Evolutionary conservation across 1,140 invertebrate species (phyloP).

Genomic region (Nephotettix cincticeps): DNA sequence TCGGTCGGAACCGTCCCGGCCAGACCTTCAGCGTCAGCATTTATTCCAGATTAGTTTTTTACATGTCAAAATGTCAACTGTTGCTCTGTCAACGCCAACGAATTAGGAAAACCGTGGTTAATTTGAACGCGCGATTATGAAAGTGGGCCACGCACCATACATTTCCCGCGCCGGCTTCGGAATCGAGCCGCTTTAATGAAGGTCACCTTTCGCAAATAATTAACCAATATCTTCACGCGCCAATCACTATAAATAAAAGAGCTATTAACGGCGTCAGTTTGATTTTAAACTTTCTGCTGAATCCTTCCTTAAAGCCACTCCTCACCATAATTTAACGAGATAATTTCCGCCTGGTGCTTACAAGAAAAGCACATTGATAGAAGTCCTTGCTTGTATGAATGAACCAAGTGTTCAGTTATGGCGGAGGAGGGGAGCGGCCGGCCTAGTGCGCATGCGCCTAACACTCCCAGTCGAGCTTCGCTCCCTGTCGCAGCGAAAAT

Average conservation of each 20-base stretch:
- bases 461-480: constrained; percentile 6
- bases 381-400: constrained; percentile 24
- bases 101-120: too few species aligned
- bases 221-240: too few species aligned
- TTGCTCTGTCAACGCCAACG: too few species aligned
- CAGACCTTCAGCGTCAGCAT: too few species aligned
- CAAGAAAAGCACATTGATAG: constrained; percentile 22
- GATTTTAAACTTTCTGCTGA: too few species aligned
- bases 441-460: constrained; percentile 12
- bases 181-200: constrained; percentile 1
- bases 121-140: not conserved
- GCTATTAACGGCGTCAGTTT: too few species aligned
- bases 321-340: not conserved
- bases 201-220: constrained; percentile 9
- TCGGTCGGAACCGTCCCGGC: too few species aligned
- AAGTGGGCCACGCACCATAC: not conserved
- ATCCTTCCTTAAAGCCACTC: too few species aligned
- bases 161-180: constrained; percentile 10
- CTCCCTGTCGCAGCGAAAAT: constrained; percentile 14
- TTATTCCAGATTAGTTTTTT: too few species aligned
- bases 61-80: too few species aligned
- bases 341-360: constrained; percentile 3
- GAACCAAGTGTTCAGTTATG: constrained; percentile 25
- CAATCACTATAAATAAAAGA: too few species aligned
- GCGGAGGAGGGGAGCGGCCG: not conserved